These are phyloP conservation scores for Desoria tigrina DNA, from an alignment of 2,888 invertebrate genomes.

Conservation along the genomic window DNA sequence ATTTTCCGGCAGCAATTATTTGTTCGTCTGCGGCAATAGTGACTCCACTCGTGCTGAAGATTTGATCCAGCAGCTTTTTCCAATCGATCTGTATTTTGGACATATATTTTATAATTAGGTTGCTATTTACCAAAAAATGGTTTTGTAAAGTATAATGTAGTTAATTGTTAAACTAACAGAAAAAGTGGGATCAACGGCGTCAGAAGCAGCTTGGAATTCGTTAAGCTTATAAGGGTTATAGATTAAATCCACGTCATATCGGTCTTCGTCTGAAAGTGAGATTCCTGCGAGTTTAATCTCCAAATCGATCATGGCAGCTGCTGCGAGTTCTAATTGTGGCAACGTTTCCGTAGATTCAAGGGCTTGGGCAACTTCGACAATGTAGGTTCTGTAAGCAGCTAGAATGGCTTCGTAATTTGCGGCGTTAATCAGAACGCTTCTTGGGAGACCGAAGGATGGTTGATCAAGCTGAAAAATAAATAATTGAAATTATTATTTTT, in stretches of 20 bases:
- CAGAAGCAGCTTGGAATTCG: conserved; percentile 39
- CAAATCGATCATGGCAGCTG: conserved; percentile 40
- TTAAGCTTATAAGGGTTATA: conserved; percentile 42
- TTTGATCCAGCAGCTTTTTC: conserved; percentile 23
- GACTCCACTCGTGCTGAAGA: conserved; percentile 42
- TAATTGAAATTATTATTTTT: conserved; percentile 2
- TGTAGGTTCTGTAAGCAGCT: conserved; percentile 39
- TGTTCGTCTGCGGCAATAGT: conserved; percentile 27
- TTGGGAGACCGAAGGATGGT: conserved; percentile 34
- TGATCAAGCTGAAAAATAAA: conserved; percentile 38
- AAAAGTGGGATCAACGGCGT: conserved; percentile 25
- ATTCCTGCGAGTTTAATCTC: conserved; percentile 44
- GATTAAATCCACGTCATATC: conserved; percentile 41
- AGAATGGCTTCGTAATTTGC: conserved; percentile 33
- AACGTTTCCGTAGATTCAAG: conserved; percentile 18
- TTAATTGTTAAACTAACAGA: conserved; percentile 1
- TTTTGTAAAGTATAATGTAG: too few species aligned
- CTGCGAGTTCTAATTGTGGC: conserved; percentile 21
- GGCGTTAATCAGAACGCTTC: conserved; percentile 34
- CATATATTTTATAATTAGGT: too few species aligned
- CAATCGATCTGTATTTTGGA: conserved; percentile 25
- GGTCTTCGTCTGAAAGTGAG: conserved; percentile 41
- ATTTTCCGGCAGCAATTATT: conserved; percentile 41
- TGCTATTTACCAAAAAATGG: too few species aligned
- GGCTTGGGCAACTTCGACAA: conserved; percentile 33